These are phyloP conservation scores for Halotydeus destructor DNA, from an alignment of 1,140 invertebrate genomes.

Conservation along the genomic window DNA sequence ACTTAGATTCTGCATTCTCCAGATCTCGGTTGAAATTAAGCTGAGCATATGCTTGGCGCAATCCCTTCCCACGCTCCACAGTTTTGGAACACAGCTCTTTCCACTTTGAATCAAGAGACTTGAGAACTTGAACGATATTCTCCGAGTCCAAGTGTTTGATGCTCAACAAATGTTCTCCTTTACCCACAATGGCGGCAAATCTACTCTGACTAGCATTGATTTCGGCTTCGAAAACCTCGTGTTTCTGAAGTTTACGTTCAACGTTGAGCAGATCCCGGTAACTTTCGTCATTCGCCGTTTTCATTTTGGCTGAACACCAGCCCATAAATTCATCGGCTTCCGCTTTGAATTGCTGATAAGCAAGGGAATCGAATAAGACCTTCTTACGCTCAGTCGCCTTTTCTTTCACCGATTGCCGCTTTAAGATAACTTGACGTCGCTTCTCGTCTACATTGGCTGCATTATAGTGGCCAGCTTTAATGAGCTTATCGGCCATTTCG, in stretches of 20 bases:
- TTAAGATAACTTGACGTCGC: slow-evolving; percentile 45
- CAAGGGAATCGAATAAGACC: slow-evolving; percentile 48
- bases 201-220: slow-evolving; percentile 73
- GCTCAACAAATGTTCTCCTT: slow-evolving; percentile 20
- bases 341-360: slow-evolving; percentile 64
- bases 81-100: slow-evolving; percentile 41
- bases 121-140: slow-evolving; percentile 40
- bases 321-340: slow-evolving; percentile 49
- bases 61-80: slow-evolving; percentile 57
- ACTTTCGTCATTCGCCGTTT: slow-evolving; percentile 71
- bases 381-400: slow-evolving; percentile 45
- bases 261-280: slow-evolving; percentile 71
- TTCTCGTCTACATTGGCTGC: slow-evolving; percentile 43
- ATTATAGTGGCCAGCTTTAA: slow-evolving; percentile 64
- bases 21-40: slow-evolving; percentile 43
- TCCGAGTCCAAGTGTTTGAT: slow-evolving; percentile 40
- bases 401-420: slow-evolving; percentile 48
- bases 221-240: slow-evolving; percentile 91
- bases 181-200: slow-evolving; percentile 56
- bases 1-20: slow-evolving; percentile 55
- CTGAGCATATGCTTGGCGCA: slow-evolving; percentile 53
- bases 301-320: slow-evolving; percentile 82
- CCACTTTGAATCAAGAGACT: slow-evolving; percentile 50
- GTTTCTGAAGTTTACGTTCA: slow-evolving; percentile 82
- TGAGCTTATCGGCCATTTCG: slow-evolving; percentile 62